Conservation (phyloP, 2,113 vertebrate genomes). For the Anser brachyrhynchus region DNA sequence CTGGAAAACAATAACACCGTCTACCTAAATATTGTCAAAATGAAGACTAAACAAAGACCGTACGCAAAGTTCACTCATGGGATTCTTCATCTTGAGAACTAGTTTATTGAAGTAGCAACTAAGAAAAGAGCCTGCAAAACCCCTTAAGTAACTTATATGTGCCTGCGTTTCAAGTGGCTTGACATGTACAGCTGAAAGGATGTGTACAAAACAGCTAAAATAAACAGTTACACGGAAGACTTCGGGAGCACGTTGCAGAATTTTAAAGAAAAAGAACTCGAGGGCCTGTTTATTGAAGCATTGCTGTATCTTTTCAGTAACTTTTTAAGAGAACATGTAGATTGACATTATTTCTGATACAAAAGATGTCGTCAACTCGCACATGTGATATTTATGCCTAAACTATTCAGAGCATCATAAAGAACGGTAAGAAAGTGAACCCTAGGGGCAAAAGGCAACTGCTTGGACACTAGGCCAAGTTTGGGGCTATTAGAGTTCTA, state of each 20-base stretch:
- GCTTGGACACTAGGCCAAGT: slow-evolving; percentile 74
- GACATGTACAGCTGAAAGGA: not conserved
- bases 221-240: not conserved
- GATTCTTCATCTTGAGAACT: not conserved
- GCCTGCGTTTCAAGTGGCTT: slow-evolving; percentile 6
- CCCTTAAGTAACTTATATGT: not conserved
- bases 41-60: not conserved
- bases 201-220: slow-evolving; percentile 25
- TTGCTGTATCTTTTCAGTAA: not conserved
- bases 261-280: slow-evolving; percentile 14
- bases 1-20: not conserved
- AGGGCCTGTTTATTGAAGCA: slow-evolving; percentile 5
- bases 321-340: not conserved
- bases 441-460: slow-evolving; percentile 70
- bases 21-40: not conserved
- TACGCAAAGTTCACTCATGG: not conserved
- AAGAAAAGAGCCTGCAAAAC: slow-evolving; percentile 8
- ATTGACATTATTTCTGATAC: slow-evolving; percentile 22
- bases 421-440: slow-evolving; percentile 56
- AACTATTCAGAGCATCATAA: slow-evolving; percentile 56
- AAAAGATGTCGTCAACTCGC: slow-evolving; percentile 46
- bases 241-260: not conserved
- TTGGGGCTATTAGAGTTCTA: slow-evolving; percentile 67
- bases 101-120: slow-evolving; percentile 12
- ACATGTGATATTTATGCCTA: slow-evolving; percentile 47